Base-by-base conservation (phyloP, 2,113 vertebrate species). In the Oostethus manadensis region DNA sequence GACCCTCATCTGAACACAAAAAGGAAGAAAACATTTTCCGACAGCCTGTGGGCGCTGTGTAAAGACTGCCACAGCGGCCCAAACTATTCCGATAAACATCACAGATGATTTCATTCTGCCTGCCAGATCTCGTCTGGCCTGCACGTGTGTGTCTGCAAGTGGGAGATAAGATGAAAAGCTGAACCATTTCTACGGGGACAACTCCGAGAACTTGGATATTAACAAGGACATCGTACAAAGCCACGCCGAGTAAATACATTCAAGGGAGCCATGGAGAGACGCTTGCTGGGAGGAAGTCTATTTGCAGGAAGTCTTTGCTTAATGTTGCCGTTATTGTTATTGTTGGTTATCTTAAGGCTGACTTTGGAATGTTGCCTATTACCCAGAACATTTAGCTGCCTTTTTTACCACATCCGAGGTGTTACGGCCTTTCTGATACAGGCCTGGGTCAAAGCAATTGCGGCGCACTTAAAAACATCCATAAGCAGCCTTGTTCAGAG, bases 81-180 rank as follows among this genome's bases (percentile, higher is more conserved):
- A 21, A 23, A 68, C 35, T 38, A n/a, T 17, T 56, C 21, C 61
- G 68, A 76, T 80, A 74, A 76, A 78, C 68, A 74, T 73, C 66
- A n/a, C 58, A 66, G 68, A 70, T 74, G 66, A 59, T 66, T 73
- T 55, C 66, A 43, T 71, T 77, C 71, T 38, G 64, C 81, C 62
- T 8, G 6, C 53, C 56, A 68, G 72, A 77, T 76, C 73, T 62
- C 53, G 44, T 18, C 44, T n/a, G 53, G 58, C 70, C 68, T 68
- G 55, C 72, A 70, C 70, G 68, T 74, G 63, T 54, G 54, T 33
- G 61, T 70, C 66, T 74, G 75, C 67, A 50, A 45, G 68, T 58
- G 59, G 10, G 21, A 57, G 79, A 71, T 73, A 71, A 78, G 73
- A 77, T 68, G 56, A 69, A 38, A 71, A 78, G 56, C 58, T 64